Evolutionary conservation across 2,797 vertebrate species (phyloP).

Genomic region (Podargus strigoides): DNA sequence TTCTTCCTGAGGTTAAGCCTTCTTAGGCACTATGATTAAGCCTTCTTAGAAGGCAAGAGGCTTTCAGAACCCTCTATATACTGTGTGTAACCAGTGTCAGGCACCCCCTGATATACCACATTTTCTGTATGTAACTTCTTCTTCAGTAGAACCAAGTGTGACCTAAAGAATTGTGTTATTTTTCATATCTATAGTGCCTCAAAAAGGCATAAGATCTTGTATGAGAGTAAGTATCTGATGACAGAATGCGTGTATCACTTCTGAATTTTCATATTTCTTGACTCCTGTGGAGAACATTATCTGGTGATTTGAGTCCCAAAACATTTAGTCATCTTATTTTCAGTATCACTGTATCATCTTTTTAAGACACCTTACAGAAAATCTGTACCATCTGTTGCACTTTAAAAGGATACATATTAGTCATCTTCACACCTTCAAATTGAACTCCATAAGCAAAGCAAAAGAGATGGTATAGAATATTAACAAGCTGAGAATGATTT

Average conservation of each 20-base stretch:
- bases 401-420: neutral
- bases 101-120: rapidly evolving
- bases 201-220: neutral
- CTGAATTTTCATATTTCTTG: neutral
- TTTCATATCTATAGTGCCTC: neutral
- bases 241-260: neutral
- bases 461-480: neutral
- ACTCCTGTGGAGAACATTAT: neutral
- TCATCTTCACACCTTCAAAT: slow-evolving; percentile 8
- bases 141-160: neutral
- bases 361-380: slow-evolving; percentile 5
- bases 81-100: neutral
- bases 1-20: neutral
- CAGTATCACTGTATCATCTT: neutral
- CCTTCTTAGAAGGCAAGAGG: neutral
- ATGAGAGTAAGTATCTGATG: neutral
- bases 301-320: neutral
- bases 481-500: neutral
- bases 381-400: slow-evolving; percentile 1
- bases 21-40: neutral
- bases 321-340: neutral
- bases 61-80: neutral
- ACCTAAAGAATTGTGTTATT: neutral
- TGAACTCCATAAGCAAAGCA: neutral
- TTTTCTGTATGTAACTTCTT: neutral